These are phyloP conservation scores for Atrina japonica DNA, from an alignment of 2,888 invertebrate species.

Conservation along the genomic window DNA sequence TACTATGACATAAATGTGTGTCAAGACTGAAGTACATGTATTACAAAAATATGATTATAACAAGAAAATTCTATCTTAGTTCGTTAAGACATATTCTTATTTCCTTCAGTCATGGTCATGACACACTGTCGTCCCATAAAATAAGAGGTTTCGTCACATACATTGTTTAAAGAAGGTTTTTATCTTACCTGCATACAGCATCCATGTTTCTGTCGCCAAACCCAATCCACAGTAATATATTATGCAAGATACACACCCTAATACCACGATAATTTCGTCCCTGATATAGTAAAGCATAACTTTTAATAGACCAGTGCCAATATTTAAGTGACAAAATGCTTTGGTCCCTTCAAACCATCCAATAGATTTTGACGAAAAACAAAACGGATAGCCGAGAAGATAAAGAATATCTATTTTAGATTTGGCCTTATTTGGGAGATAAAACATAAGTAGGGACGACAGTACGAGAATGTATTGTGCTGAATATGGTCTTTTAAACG, in stretches of 20 bases:
- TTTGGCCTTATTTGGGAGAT: not conserved
- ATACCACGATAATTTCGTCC: conserved; percentile 24
- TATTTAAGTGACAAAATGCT: not conserved
- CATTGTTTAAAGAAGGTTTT: too few relatives aligned
- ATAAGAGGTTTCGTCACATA: too few relatives aligned
- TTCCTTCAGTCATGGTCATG: too few relatives aligned
- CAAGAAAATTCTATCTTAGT: too few relatives aligned
- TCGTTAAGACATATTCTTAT: too few relatives aligned
- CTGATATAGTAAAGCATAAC: conserved; percentile 8
- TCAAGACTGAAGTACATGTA: too few relatives aligned
- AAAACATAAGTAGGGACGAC: not conserved
- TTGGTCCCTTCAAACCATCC: conserved; percentile 21
- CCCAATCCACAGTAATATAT: conserved; percentile 6
- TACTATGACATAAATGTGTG: too few relatives aligned
- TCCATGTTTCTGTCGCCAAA: conserved; percentile 7
- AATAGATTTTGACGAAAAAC: conserved; percentile 27
- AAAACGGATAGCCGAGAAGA: conserved; percentile 30
- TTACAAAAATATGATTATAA: too few relatives aligned
- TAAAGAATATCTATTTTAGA: conserved; percentile 15
- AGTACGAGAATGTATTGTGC: not conserved
- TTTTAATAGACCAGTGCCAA: conserved; percentile 4
- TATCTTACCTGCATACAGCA: conserved; percentile 29
- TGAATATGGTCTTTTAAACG: not conserved
- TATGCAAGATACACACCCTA: conserved; percentile 12
- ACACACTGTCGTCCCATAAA: too few relatives aligned